phyloP scores from a whole-genome alignment of 2,888 invertebrate genomes.

The Meteorus cinctellus region DNA sequence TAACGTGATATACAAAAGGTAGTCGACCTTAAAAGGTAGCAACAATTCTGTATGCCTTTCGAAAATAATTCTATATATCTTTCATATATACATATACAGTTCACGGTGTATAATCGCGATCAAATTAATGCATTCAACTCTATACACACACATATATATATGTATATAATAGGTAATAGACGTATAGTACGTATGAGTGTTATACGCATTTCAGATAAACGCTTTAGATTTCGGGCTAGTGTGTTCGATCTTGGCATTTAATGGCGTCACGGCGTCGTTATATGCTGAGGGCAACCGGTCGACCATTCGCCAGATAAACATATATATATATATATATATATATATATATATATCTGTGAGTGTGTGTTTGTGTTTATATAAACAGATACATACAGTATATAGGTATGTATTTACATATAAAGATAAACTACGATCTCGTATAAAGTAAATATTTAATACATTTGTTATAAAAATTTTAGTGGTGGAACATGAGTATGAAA shows the following conservation, averaged over 20 bases:
- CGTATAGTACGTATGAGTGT: not conserved
- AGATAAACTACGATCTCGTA: not conserved
- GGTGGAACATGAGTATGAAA: no score
- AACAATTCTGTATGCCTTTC: constrained; percentile 25
- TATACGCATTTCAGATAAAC: constrained; percentile 36
- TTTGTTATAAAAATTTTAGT: constrained; percentile 3
- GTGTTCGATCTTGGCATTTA: constrained; percentile 39
- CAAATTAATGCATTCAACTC: constrained; percentile 19
- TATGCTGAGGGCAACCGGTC: constrained; percentile 41
- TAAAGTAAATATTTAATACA: constrained; percentile 6
- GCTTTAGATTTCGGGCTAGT: constrained; percentile 34
- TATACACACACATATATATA: not conserved
- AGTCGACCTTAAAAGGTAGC: constrained; percentile 23
- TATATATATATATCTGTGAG: not conserved
- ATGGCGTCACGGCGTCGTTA: constrained; percentile 43
- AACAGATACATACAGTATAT: no score
- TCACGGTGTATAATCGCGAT: constrained; percentile 12
- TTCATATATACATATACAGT: not conserved
- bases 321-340: constrained; percentile 1
- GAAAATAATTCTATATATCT: constrained; percentile 7
- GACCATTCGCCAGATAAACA: constrained; percentile 36
- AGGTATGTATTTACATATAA: constrained; percentile 16
- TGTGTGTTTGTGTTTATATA: constrained; percentile 21
- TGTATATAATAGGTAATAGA: constrained; percentile 5
- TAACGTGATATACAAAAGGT: constrained; percentile 24